Evolutionary conservation across 2,888 invertebrate species (phyloP), one percentile per base, ranked within the genome.

Genomic region (Neoaliturus tenellus): DNA sequence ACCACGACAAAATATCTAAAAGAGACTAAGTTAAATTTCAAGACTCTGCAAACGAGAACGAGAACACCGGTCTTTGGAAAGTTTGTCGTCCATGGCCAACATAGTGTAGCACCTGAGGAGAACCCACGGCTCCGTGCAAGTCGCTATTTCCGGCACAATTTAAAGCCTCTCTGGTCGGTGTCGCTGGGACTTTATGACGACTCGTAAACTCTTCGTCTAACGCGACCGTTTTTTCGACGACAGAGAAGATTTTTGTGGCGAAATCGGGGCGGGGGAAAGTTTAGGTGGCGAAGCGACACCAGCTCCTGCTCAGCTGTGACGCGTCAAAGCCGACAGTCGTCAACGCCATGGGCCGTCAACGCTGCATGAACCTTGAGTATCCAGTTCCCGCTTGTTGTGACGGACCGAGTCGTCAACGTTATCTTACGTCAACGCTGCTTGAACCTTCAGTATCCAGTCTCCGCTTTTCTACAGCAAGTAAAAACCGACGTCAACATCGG

Each of bases 171-270:
- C 23, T 55, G 23, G 55, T 25, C 25, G 55, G 23, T 55, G 55
- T 55, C 55, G 48, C 48, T 48, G 55, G 55, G 23, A 23, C 25
- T 55, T 55, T 55, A 55, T 55, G 55, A 23, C 23, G 3, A 8
- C 20, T 55, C 55, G 55, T 55, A 55, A 55, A 55, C 55, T 55
- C 55, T 55, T 23, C 55, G 55, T 55, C 55, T 55, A 23, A 55
- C 55, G 55, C 55, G 23, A 55, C 20, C n/a, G 20, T 55, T 55
- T 55, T 55, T 55, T 23, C 55, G 55, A 25, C 48, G 48, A 48
- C 48, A 17, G 48, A 17, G 12, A 10, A 55, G 55, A 55, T 55
- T 55, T 55, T 55, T 55, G 55, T 55, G 55, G 55, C 20, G 25
- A 20, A 23, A 20, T 12, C 25, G 55, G 20, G 25, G 25, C 20